A percentile compares a stretch with the other conserved stretches of the same genome.
These are phyloP conservation scores for Sternotherus odoratus DNA, from an alignment of 2,797 vertebrate genomes.

Conservation along the genomic window DNA sequence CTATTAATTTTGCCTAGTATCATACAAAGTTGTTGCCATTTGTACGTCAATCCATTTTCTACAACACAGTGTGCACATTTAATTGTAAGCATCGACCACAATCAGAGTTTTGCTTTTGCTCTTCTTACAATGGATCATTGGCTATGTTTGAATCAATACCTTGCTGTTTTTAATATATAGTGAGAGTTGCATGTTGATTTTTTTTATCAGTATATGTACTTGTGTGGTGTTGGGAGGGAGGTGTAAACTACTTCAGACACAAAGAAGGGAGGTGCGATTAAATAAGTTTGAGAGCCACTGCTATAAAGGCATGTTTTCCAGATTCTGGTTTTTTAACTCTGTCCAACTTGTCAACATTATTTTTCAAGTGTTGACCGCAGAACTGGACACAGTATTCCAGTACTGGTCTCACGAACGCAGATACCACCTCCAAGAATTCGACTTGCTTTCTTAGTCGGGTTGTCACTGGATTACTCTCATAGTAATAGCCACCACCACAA, in stretches of 20 bases:
- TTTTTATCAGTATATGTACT: background rate
- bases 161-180: background rate
- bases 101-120: background rate
- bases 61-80: background rate
- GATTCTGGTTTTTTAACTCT: background rate
- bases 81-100: background rate
- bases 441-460: background rate
- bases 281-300: background rate
- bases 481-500: background rate
- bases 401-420: background rate
- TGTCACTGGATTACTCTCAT: background rate
- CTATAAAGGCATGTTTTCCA: background rate
- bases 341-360: background rate
- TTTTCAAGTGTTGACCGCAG: background rate
- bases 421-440: background rate
- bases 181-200: background rate
- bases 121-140: background rate
- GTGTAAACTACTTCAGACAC: background rate
- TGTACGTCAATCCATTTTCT: background rate
- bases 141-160: background rate
- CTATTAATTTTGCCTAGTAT: background rate
- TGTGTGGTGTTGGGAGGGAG: background rate
- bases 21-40: background rate
- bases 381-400: background rate
- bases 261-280: background rate